Evolutionary conservation across 2,888 invertebrate genomes (phyloP), one percentile per base, ranked within the genome.

Genomic region (Schizaphis graminum): DNA sequence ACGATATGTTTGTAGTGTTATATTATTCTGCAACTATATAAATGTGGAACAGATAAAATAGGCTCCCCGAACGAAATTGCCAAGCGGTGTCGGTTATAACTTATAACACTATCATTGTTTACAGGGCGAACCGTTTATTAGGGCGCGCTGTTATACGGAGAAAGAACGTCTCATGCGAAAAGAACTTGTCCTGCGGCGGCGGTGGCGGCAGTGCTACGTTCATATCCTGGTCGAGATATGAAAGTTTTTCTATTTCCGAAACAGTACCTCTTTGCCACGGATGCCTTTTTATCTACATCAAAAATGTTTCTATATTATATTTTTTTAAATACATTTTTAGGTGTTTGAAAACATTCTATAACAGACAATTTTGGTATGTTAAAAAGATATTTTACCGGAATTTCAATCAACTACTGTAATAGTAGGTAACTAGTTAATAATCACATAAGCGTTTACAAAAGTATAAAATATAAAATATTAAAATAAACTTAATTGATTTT

Each of bases 171-270:
- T 28, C 16, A 16, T 28, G 26, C 44, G 61, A 57, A 47, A 16
- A 44, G 57, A 13, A 47, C 61, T 47, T 28, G 67, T 49, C 47
- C 26, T 77, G 77, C 77, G 77, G 77, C 77, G 21, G 21, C 21
- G 35, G 21, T 5, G 53, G 53, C 53, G 53, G 53, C 53, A 13
- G 4, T 16, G 21, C 28, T 89, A 21, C 47, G 47, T 21, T 24
- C 24, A 67, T 49, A 90, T 67, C n/a, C 90, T n/a, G 67, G 90
- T 90, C 24, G 61, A 67, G 21, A 67, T 47, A 90, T 90, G 90
- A 90, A 90, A 49, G 67, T 90, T 67, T 90, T 67, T 89, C 44
- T 0, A 28, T 89, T 90, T 67, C 67, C 67, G 10, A 90, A 67
- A 47, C 35, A 67, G 41, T 21, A 67, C n/a, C 24, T n/a, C 28